phyloP scores from a whole-genome alignment of 1,140 invertebrate genomes.

The Mizuhopecten yessoensis region DNA sequence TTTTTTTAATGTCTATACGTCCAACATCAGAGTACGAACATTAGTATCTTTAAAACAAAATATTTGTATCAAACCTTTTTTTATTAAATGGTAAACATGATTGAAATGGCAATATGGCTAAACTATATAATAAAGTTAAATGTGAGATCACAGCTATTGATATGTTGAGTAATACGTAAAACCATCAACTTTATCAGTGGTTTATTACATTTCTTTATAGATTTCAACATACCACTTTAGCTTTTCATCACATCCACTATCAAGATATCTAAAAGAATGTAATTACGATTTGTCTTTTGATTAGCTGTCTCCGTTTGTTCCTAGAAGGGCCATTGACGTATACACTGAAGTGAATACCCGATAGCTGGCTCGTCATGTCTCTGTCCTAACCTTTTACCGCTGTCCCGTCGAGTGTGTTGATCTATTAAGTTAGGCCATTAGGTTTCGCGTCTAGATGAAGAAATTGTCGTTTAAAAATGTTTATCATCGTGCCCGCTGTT shows the following conservation, averaged over 20 bases:
- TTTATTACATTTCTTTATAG: neutral
- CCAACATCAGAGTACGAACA: too few relatives aligned
- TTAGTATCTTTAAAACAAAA: too few relatives aligned
- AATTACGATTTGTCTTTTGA: slow-evolving; percentile 20
- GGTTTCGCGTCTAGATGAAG: slow-evolving; percentile 1
- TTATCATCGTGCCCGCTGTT: slow-evolving; percentile 37
- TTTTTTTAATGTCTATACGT: too few relatives aligned
- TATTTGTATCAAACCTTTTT: too few relatives aligned
- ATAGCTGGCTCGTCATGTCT: neutral
- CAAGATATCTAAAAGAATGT: neutral
- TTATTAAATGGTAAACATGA: too few relatives aligned
- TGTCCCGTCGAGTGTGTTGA: slow-evolving; percentile 6
- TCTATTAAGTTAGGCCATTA: slow-evolving; percentile 39
- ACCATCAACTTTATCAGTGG: neutral
- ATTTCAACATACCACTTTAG: neutral
- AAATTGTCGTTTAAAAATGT: slow-evolving; percentile 40
- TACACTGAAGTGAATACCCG: neutral
- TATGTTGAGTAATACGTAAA: too few relatives aligned
- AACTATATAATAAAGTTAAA: too few relatives aligned
- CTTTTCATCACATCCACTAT: neutral
- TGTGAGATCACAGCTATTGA: too few relatives aligned
- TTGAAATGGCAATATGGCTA: too few relatives aligned
- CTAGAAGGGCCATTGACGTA: neutral
- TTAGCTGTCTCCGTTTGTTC: neutral
- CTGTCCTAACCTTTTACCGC: neutral